phyloP scores from a whole-genome alignment of 2,113 vertebrate genomes.

The Gymnogyps californianus region DNA sequence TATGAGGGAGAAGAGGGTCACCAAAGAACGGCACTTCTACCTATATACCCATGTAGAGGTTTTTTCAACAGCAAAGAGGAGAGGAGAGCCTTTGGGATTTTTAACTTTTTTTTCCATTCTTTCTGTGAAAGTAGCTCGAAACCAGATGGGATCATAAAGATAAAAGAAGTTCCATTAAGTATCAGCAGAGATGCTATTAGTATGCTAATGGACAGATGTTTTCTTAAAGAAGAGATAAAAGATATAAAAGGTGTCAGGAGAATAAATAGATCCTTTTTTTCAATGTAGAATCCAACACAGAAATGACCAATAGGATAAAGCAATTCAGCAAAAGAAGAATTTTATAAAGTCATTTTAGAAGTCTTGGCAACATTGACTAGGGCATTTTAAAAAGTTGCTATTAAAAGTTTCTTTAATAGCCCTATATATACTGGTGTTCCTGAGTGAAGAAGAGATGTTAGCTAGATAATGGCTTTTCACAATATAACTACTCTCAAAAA shows the following conservation, averaged over 20 bases:
- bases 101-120: background rate
- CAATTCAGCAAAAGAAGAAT: background rate
- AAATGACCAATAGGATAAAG: conserved; percentile 28
- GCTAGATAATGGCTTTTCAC: background rate
- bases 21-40: background rate
- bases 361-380: background rate
- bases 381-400: background rate
- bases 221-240: conserved; percentile 62
- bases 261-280: conserved; percentile 20
- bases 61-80: background rate
- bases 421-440: background rate
- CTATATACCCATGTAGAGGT: too few species aligned
- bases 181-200: conserved; percentile 40
- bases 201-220: conserved; percentile 71
- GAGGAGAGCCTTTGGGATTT: background rate
- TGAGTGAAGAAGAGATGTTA: background rate
- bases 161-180: conserved; percentile 37
- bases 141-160: conserved; percentile 61
- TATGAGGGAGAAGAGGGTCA: background rate
- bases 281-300: background rate
- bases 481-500: background rate
- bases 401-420: background rate
- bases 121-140: conserved; percentile 2
- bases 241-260: conserved; percentile 51
- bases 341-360: background rate